Evolutionary conservation across 30 jellyfish, hydroid and myxozoan species (phyloP).

Genomic region (Aurelia aurita): DNA sequence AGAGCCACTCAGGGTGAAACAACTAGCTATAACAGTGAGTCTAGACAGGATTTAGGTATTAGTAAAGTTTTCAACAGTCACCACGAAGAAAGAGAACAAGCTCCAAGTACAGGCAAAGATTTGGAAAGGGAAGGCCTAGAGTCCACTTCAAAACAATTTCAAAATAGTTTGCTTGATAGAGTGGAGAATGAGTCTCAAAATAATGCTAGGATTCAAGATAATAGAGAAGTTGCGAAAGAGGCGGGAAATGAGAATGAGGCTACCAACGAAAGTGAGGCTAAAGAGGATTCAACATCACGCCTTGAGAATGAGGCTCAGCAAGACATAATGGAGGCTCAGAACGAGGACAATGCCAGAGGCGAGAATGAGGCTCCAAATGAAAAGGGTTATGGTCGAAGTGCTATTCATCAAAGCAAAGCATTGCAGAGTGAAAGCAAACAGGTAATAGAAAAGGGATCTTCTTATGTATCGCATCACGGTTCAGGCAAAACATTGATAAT

Average conservation of each 20-base stretch:
- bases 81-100: neutral
- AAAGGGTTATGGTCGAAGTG: slow-evolving; percentile 7
- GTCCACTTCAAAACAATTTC: neutral
- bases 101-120: neutral
- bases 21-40: too few species aligned
- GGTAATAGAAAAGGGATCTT: slow-evolving; percentile 44
- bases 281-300: neutral
- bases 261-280: neutral
- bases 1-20: too few species aligned
- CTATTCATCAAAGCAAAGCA: neutral
- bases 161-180: neutral
- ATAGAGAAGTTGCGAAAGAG: neutral
- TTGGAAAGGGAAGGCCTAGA: neutral
- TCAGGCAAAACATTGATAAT: slow-evolving; percentile 14
- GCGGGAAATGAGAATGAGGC: neutral
- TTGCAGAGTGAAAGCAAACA: neutral
- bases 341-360: neutral
- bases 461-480: slow-evolving; percentile 48
- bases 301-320: neutral
- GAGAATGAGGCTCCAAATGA: neutral
- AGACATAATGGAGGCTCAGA: neutral
- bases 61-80: neutral
- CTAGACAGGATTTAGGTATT: neutral
- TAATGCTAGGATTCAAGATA: neutral
- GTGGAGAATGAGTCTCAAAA: neutral